A percentile compares a stretch with the other conserved stretches of the same genome.
Conservation (phyloP, 2,888 invertebrate species). For the Andrena haemorrhoa region DNA sequence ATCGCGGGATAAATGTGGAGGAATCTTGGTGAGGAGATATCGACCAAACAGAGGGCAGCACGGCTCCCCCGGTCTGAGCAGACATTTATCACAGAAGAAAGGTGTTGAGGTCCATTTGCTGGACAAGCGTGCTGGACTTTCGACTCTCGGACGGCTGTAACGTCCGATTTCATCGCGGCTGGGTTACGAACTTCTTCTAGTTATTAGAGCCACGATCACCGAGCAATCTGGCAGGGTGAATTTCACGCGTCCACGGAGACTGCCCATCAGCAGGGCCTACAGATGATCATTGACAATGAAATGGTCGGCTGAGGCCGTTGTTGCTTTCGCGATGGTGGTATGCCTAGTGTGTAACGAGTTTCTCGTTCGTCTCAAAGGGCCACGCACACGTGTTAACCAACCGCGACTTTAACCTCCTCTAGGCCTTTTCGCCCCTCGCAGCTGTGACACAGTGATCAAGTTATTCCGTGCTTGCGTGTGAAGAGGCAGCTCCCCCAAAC, state of each 20-base stretch:
- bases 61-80: not conserved
- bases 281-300: constrained; percentile 34
- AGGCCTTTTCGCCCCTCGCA: not conserved
- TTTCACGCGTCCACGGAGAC: constrained; percentile 10
- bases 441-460: constrained; percentile 39
- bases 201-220: constrained; percentile 26
- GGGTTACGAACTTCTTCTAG: not conserved
- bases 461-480: constrained; percentile 43
- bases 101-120: not conserved
- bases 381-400: constrained; percentile 2
- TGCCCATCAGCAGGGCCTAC: constrained; percentile 17
- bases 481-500: not conserved
- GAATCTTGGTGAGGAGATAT: constrained; percentile 20
- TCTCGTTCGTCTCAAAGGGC: constrained; percentile 40
- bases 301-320: constrained; percentile 39
- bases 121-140: not conserved
- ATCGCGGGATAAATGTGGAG: not conserved
- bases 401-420: not conserved
- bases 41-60: constrained; percentile 41
- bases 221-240: not conserved
- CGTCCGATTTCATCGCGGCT: not conserved
- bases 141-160: no score
- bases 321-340: constrained; percentile 40
- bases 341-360: constrained; percentile 5
- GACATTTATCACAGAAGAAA: constrained; percentile 13